Evolutionary conservation across 64 coral and sea anemone genomes (phyloP).

Genomic region (Montipora foliosa): DNA sequence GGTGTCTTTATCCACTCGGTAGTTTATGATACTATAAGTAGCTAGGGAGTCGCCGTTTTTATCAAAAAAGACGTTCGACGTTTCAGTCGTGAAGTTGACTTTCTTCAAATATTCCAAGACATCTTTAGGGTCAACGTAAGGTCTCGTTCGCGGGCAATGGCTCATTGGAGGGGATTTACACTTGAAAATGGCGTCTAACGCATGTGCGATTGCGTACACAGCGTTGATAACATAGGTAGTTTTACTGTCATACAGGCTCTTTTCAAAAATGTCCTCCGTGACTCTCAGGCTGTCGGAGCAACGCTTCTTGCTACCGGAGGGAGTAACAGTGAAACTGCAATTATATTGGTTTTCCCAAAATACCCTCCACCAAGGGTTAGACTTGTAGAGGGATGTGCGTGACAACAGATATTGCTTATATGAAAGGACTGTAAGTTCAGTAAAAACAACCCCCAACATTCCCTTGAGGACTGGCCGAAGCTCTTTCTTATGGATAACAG

Average conservation of each 20-base stretch:
- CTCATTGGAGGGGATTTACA: too few species aligned
- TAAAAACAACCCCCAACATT: too few species aligned
- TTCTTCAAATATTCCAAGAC: constrained; percentile 76
- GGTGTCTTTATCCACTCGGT: not conserved
- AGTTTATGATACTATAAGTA: constrained; percentile 81
- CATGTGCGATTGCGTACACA: too few species aligned
- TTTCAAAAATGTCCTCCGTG: too few species aligned
- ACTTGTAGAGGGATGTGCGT: too few species aligned
- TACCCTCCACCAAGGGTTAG: not conserved
- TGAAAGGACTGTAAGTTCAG: too few species aligned
- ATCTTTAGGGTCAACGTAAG: constrained; percentile 56
- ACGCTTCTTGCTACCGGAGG: not conserved
- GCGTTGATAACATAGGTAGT: too few species aligned
- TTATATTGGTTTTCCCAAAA: constrained; percentile 73
- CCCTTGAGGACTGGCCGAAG: too few species aligned
- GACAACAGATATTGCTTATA: too few species aligned
- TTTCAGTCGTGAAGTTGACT: constrained; percentile 44
- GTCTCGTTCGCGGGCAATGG: constrained; percentile 54
- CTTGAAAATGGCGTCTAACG: too few species aligned
- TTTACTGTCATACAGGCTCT: too few species aligned
- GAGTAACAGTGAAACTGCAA: constrained; percentile 43
- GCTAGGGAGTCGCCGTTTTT: constrained; percentile 79
- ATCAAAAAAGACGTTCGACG: constrained; percentile 68
- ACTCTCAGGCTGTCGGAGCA: constrained; percentile 27
- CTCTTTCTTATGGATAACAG: too few species aligned